A percentile compares a stretch with the other conserved stretches of the same genome.
Evolutionary conservation across 2,113 vertebrate genomes (phyloP).

Genomic region (Phyllostomus hastatus): DNA sequence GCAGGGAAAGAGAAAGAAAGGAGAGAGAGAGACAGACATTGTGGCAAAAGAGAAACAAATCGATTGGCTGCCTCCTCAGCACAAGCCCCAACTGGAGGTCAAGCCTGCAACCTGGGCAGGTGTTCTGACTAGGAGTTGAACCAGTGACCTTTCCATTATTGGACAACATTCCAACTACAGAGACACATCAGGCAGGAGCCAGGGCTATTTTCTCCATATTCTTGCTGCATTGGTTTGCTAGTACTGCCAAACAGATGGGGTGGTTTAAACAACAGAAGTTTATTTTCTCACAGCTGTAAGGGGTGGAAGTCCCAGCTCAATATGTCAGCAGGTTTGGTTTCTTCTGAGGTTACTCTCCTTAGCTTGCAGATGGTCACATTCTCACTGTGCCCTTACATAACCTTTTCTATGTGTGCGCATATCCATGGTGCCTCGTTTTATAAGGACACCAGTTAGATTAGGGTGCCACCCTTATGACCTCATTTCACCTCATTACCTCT

Average conservation of each 20-base stretch:
- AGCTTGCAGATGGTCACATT: background rate
- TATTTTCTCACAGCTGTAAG: constrained; percentile 7
- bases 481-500: constrained; percentile 2
- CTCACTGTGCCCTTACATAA: background rate
- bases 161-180: too few relatives aligned
- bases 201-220: background rate
- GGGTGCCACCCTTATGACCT: background rate
- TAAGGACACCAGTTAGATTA: background rate
- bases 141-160: too few relatives aligned
- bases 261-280: background rate
- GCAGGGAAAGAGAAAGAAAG: too few relatives aligned
- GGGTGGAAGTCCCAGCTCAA: background rate
- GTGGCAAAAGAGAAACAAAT: too few relatives aligned
- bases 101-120: too few relatives aligned
- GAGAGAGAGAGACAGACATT: too few relatives aligned
- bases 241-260: background rate
- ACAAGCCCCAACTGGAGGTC: too few relatives aligned
- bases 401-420: background rate
- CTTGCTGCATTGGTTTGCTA: background rate
- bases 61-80: too few relatives aligned
- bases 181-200: too few relatives aligned
- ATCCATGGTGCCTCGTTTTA: background rate
- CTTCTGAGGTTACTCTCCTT: background rate
- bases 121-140: too few relatives aligned
- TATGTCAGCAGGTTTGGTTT: background rate